Evolutionary conservation across 2,888 invertebrate species (phyloP), one percentile per base, ranked within the genome.

Genomic region (Tiliacea citrago): DNA sequence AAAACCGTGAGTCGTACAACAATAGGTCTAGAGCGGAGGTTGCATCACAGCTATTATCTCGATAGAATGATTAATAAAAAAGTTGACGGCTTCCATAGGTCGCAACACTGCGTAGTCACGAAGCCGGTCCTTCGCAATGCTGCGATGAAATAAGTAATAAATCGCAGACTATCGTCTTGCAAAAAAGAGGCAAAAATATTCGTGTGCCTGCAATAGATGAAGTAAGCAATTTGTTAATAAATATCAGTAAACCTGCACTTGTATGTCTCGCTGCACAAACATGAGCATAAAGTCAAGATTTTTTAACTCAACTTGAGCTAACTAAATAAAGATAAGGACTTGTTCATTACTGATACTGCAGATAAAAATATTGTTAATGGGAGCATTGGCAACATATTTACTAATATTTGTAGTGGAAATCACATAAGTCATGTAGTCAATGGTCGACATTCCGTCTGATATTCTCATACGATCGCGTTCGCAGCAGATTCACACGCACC

Each of bases 401-500:
- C 90, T 90, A 89, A 91, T 91, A 91, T 90, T 89, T 84, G 87
- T 86, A 88, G 84, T 84, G 74, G 86, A 86, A 85, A 88, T 90
- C 89, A 88, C 89, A 89, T 90, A 91, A 89, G 91, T 92, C 90
- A 90, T 90, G 88, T 87, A 86, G 89, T 87, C 87, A 88, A 90
- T 90, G 89, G 81, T 85, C 83, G 86, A 89, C 93, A 94, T 92
- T 92, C 92, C 91, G 79, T 86, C 82, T 90, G 88, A 91, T 93
- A 92, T 91, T 94, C 94, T 94, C 95, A 95, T 93, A 94, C 90
- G 93, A 94, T 92, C 91, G 92, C 89, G 85, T 84, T 83, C 87
- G 89, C 78, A 92, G 94, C 91, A 94, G 96, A 96, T 96, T 96
- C 96, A 96, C 96, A 96, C 95, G 95, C 92, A 87, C 90, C 87